phyloP scores from a whole-genome alignment of 2,888 invertebrate genomes.

The Schrankia costaestrigalis region DNA sequence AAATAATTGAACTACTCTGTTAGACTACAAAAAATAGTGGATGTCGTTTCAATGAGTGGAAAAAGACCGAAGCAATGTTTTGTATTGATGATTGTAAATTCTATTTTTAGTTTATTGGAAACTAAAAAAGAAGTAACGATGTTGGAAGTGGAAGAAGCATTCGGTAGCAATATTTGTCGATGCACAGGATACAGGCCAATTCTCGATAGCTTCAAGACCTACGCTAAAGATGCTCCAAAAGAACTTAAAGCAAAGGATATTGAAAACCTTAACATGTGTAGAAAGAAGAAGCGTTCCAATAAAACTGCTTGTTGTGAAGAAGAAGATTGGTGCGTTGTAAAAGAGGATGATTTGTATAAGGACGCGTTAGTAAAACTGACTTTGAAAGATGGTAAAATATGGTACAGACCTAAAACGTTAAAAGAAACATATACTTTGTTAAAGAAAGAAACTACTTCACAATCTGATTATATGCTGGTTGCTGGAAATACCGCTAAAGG shows the following conservation, averaged over 20 bases:
- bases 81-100: too few species aligned
- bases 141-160: slow-evolving; percentile 85
- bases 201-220: slow-evolving; percentile 86
- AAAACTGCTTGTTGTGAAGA: slow-evolving; percentile 7
- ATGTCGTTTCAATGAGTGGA: too few species aligned
- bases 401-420: slow-evolving; percentile 72
- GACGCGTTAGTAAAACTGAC: slow-evolving; percentile 24
- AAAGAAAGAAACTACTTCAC: slow-evolving; percentile 50
- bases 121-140: slow-evolving; percentile 71
- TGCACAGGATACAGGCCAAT: slow-evolving; percentile 90
- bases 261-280: slow-evolving; percentile 60
- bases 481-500: slow-evolving; percentile 88
- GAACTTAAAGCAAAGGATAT: slow-evolving; percentile 72
- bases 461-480: slow-evolving; percentile 76
- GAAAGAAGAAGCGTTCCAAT: slow-evolving; percentile 1
- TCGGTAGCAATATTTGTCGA: slow-evolving; percentile 87
- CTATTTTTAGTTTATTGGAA: too few species aligned
- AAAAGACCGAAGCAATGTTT: too few species aligned
- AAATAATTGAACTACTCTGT: too few species aligned
- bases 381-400: slow-evolving; percentile 52
- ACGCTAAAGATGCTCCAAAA: slow-evolving; percentile 79
- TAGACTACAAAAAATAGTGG: too few species aligned
- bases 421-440: slow-evolving; percentile 72
- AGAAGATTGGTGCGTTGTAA: too few species aligned
- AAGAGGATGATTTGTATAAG: too few species aligned